Evolutionary conservation across 2,888 invertebrate species (phyloP).

Genomic region (Sesamia inferens): DNA sequence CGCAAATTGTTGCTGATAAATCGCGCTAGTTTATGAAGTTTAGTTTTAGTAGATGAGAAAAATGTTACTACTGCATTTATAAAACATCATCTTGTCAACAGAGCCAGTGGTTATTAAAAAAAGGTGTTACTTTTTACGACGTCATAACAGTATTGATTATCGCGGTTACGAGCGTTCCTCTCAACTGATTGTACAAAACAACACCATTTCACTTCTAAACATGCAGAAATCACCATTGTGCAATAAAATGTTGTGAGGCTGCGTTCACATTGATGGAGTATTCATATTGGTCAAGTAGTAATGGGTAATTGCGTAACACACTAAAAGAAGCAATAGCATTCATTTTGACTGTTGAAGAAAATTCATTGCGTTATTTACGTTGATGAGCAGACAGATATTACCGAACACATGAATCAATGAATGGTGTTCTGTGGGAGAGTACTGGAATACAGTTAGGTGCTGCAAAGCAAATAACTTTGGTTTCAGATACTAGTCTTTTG

Average conservation of each 20-base stretch:
- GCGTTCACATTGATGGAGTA: conserved; percentile 10
- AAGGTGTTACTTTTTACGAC: conserved; percentile 51
- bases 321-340: too few relatives aligned
- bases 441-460: too few relatives aligned
- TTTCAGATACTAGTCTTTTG: too few relatives aligned
- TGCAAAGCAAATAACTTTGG: too few relatives aligned
- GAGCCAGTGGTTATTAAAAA: conserved; percentile 28
- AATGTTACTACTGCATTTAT: conserved; percentile 7
- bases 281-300: neutral
- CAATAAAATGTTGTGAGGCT: conserved; percentile 28
- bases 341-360: too few relatives aligned
- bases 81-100: conserved; percentile 1
- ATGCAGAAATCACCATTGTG: conserved; percentile 33
- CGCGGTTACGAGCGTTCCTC: conserved; percentile 42
- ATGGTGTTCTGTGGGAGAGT: too few relatives aligned
- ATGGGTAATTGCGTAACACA: too few relatives aligned
- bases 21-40: too few relatives aligned
- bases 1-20: too few relatives aligned
- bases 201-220: conserved; percentile 38
- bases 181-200: conserved; percentile 42
- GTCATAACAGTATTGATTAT: conserved; percentile 52
- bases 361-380: neutral
- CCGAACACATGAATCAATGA: too few relatives aligned
- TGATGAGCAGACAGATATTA: neutral
- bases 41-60: neutral